Base-by-base conservation (phyloP, 2,888 invertebrate species). In the Drosophila nigritarsus region DNA sequence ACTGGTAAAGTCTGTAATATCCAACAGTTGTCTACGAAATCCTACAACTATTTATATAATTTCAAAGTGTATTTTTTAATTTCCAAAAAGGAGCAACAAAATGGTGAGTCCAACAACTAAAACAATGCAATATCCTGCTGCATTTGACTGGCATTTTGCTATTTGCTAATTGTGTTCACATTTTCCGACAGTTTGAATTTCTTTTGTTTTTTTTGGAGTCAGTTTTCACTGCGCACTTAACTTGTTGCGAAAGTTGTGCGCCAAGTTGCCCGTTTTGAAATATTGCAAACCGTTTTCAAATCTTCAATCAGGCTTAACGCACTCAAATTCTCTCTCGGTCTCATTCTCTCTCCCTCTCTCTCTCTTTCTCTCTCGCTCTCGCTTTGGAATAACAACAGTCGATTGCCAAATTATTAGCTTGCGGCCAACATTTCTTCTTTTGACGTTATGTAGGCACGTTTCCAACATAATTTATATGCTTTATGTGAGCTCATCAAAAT, bases 181-280 rank as follows among this genome's bases (percentile, higher is more conserved):
- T 45, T 59, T 54, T 32, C 45, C 30, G 13, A 0, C 15, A 13
- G 6, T 50, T 63, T 8, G 45, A 70, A 71, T 66, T 69, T 51
- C 50, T 67, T 65, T 65, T 65, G 60, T 50, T 58, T 55, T 55
- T 58, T 9, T 38, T 1, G 40, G 58, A 68, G 40, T 34, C 48
- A 53, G 45, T 66, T 64, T 73, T 66, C 59, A 63, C 74, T 73
- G 60, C 32, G 70, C 56, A 65, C 56, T 69, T 66, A 80, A 81
- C 83, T 70, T 76, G 88, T 88, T 88, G 84, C 84, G 84, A 85
- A 85, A 88, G 84, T 85, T 83, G 80, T 73, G 63, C 60, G 87
- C 75, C 83, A 75, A 73, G 80, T 68, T 77, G 74, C 75, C 70
- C 60, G 48, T 38, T 68, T 61, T 70, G 56, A 62, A 58, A 63